These are phyloP conservation scores for Sarcophaga caerulescens DNA, from an alignment of 2,888 invertebrate genomes.

Conservation along the genomic window DNA sequence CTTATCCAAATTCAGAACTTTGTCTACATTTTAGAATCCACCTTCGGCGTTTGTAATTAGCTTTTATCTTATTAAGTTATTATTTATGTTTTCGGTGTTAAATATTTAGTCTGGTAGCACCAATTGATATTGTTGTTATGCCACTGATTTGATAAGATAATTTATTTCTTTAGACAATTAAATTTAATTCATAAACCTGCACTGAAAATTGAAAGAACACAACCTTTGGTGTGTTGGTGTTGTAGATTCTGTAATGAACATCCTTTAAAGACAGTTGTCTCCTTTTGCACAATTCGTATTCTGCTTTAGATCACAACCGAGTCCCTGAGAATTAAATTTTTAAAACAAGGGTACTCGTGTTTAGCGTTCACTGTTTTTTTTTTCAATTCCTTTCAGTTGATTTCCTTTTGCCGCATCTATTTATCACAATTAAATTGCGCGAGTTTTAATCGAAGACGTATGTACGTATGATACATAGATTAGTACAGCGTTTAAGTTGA, in stretches of 20 bases:
- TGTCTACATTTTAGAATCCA: too few relatives aligned
- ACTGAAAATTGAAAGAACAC: constrained; percentile 33
- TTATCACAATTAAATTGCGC: constrained; percentile 35
- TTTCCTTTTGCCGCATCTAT: constrained; percentile 57
- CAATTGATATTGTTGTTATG: constrained; percentile 21
- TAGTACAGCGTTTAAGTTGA: constrained; percentile 21
- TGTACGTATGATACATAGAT: not conserved
- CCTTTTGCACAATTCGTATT: constrained; percentile 54
- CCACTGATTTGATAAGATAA: constrained; percentile 68
- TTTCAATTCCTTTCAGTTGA: constrained; percentile 20
- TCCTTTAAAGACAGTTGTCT: constrained; percentile 59
- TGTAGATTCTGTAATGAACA: constrained; percentile 57
- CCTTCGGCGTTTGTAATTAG: too few relatives aligned
- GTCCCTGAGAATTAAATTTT: constrained; percentile 51
- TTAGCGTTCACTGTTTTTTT: constrained; percentile 20
- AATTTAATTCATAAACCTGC: constrained; percentile 57
- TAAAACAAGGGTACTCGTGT: constrained; percentile 48
- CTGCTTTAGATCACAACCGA: constrained; percentile 43
- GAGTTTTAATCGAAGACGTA: constrained; percentile 32
- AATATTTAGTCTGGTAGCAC: too few relatives aligned
- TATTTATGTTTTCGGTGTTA: not conserved
- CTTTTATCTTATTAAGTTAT: not conserved
- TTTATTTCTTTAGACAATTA: constrained; percentile 68
- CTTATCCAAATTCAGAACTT: too few relatives aligned
- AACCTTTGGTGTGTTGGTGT: constrained; percentile 27